Evolutionary conservation across 2,888 invertebrate species (phyloP), one percentile per base, ranked within the genome.

Genomic region (Calameuta idolon): DNA sequence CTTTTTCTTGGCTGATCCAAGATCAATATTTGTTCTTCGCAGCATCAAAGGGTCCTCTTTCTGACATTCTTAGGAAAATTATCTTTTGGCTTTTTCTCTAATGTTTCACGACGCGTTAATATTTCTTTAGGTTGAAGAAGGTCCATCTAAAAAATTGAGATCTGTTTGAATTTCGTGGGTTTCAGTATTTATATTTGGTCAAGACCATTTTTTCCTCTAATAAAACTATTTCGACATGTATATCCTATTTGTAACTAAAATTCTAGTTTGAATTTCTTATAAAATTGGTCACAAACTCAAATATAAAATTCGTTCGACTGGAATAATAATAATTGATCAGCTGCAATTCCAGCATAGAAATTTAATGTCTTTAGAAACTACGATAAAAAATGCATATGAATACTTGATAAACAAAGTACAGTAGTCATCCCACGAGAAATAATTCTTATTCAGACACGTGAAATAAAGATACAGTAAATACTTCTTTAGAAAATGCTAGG

Each of bases 301-400:
- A 23, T 15, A 9, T 1, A 55, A 55, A 55, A 9, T 23, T 55
- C 23, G 9, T 55, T 55, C 9, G 9, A 15, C 55, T 55, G 5
- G 5, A 23, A 23, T 23, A 55, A 23, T 55, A 23, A 55, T 55
- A 55, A 23, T 23, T 55, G 9, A 55, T 55, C 55, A 55, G 55
- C 23, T 55, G 23, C 55, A 23, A 55, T 23, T 23, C 23, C 23
- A 55, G 55, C 1, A 2, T 23, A 55, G 23, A 55, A 23, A 15
- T 55, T 87, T 85, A 86, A 88, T 85, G 84, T 80, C 85, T 90
- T 90, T 90, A 89, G 90, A 90, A 90, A 90, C 89, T 88, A 81
- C 76, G 74, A 23, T 23, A 2, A 55, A 23, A 23, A 23, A 23
- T 55, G 4, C 15, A 9, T 23, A 55, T 9, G 9, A 23, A 55